These are phyloP conservation scores for Zhengitettix transpicula DNA, from an alignment of 2,888 invertebrate species.

Conservation along the genomic window DNA sequence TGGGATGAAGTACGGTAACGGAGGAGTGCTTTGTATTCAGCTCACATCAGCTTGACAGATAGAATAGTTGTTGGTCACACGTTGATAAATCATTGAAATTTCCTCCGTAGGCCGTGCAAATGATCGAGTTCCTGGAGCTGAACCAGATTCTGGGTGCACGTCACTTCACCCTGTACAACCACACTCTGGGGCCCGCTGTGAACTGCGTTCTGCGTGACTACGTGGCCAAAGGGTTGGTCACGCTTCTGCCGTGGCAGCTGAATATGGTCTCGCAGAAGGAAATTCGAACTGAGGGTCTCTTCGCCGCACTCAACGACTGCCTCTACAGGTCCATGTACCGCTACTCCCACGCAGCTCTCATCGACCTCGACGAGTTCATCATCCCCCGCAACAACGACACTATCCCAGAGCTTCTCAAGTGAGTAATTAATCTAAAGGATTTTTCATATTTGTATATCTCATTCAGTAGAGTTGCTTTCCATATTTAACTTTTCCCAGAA, in stretches of 20 bases:
- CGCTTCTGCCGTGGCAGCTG: slow-evolving; percentile 66
- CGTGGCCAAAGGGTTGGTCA: slow-evolving; percentile 41
- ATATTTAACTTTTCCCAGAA: too few species aligned
- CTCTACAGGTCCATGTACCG: slow-evolving; percentile 77
- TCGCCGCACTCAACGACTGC: slow-evolving; percentile 86
- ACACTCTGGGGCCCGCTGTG: slow-evolving; percentile 64
- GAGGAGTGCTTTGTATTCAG: too few species aligned
- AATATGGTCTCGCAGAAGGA: slow-evolving; percentile 77
- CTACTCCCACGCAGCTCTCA: slow-evolving; percentile 64
- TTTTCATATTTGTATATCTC: too few species aligned
- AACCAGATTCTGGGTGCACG: slow-evolving; percentile 67
- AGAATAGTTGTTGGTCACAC: too few species aligned
- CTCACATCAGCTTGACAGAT: too few species aligned
- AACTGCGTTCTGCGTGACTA: slow-evolving; percentile 60
- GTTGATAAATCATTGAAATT: too few species aligned
- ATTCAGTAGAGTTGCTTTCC: too few species aligned
- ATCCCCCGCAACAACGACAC: slow-evolving; percentile 65
- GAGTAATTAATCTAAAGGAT: slow-evolving; percentile 16
- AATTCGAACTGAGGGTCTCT: slow-evolving; percentile 81
- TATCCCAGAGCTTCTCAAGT: slow-evolving; percentile 53
- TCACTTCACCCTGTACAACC: slow-evolving; percentile 84
- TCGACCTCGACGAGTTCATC: slow-evolving; percentile 81
- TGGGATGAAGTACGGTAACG: too few species aligned
- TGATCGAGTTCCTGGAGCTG: slow-evolving; percentile 79
- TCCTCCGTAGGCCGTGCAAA: slow-evolving; percentile 45